Base-by-base conservation (phyloP, 64 coral and sea anemone genomes). In the Pachyseris speciosa region DNA sequence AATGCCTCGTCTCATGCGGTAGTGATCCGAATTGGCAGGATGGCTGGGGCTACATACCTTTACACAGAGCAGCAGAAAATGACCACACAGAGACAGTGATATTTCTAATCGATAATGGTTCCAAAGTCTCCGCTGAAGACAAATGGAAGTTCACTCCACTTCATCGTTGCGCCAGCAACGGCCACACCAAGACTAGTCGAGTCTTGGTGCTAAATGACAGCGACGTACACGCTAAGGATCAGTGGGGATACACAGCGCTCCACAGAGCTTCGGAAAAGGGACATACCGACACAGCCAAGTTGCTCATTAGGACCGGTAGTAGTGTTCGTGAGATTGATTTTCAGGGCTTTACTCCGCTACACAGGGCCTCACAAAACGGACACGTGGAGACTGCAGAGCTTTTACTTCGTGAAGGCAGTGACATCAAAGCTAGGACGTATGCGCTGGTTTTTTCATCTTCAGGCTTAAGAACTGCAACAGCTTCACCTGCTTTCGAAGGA, bases 61-160 rank as follows among this genome's bases (percentile, higher is more conserved):
- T 96, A 22, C 94, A 96, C n/a, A 77, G 94, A 12, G 85, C 94
- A 71, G 64, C 90, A 0, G 94, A 96, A 31, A 93, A 93, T 34
- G 94, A 90, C 6, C 91, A 89, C 36, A 32, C 58, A 13, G 74
- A 67, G 0, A 84, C 91, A n/a, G 36, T 84, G 11, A 49, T 79
- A 41, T 38, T 89, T 25, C 91, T 96, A 3, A 74, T 93, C n/a
- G 48, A 89, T 12, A 27, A 85, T 19, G 94, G 94, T 12, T 88
- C 90, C 45, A 57, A 79, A 7, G 74, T 96, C 17, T 58, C 88
- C 15, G 69, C 79, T 11, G n/a, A 83, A 38, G 90, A 96, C 39
- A 89, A 72, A 63, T 96, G 86, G 94, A 72, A 72, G 33, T 96
- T 89, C 42, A 96, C 94, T 9, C 79, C 94, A 6, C 64, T 96